These are phyloP conservation scores for Cartodere bifasciata DNA, from an alignment of 2,888 invertebrate species.

Conservation along the genomic window DNA sequence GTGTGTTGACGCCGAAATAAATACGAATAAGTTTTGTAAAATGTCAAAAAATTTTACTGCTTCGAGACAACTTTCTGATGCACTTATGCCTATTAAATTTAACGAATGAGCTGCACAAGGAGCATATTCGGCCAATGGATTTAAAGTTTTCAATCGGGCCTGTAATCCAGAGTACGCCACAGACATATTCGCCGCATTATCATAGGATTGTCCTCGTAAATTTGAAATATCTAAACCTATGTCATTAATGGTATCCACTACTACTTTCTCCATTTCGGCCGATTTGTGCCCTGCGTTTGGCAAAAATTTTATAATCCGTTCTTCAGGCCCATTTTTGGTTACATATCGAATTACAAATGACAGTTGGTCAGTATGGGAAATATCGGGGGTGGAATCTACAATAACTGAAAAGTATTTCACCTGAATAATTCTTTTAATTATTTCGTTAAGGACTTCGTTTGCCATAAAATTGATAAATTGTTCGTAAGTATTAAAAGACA, in stretches of 20 bases:
- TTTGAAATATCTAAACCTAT: slow-evolving; percentile 14
- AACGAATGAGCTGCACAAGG: slow-evolving; percentile 18
- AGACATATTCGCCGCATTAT: slow-evolving; percentile 21
- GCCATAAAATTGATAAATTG: slow-evolving; percentile 23
- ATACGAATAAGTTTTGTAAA: slow-evolving; percentile 16
- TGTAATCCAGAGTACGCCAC: slow-evolving; percentile 19
- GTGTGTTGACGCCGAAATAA: slow-evolving; percentile 16
- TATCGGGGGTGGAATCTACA: slow-evolving; percentile 20
- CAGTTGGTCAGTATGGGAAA: slow-evolving; percentile 18
- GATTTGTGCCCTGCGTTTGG: slow-evolving; percentile 14
- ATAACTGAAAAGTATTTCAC: slow-evolving; percentile 15
- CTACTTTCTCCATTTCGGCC: slow-evolving; percentile 15
- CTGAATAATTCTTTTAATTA: slow-evolving; percentile 15
- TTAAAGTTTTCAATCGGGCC: slow-evolving; percentile 11
- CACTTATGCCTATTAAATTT: slow-evolving; percentile 15
- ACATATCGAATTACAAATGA: slow-evolving; percentile 19
- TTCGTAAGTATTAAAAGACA: slow-evolving; percentile 22
- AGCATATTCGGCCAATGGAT: slow-evolving; percentile 12
- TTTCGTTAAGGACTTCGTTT: slow-evolving; percentile 15
- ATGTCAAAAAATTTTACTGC: slow-evolving; percentile 17
- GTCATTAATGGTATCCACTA: too few species aligned
- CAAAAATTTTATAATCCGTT: slow-evolving; percentile 15
- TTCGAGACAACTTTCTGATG: slow-evolving; percentile 15
- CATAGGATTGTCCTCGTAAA: slow-evolving; percentile 21
- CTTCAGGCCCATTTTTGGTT: too few species aligned